Conservation (phyloP, 2,797 vertebrate species). For the Chrysolophus pictus region DNA sequence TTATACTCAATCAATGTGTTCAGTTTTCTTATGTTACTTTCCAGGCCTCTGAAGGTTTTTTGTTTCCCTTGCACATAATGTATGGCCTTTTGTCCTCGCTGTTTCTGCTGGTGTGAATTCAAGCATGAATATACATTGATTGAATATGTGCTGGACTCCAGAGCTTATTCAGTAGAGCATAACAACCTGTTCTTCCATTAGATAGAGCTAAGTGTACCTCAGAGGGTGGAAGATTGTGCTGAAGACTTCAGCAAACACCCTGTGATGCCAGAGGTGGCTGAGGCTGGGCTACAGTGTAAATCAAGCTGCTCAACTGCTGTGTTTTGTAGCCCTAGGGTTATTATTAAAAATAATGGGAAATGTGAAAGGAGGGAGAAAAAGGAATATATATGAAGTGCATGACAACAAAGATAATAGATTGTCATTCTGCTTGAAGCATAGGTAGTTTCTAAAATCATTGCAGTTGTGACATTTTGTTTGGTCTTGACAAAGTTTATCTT, state of each 20-base stretch:
- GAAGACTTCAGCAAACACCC: not conserved
- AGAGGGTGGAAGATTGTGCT: not conserved
- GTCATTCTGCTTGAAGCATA: not conserved
- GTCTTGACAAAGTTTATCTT: constrained; percentile 43
- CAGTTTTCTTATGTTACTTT: not conserved
- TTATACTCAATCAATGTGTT: not conserved
- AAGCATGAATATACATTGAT: not conserved
- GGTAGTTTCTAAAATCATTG: constrained; percentile 4
- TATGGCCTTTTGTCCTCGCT: not conserved
- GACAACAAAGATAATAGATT: not conserved
- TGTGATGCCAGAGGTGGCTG: not conserved
- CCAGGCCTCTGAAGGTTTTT: not conserved
- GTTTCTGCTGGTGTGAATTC: constrained; percentile 31
- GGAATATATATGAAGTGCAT: not conserved
- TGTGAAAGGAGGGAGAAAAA: not conserved
- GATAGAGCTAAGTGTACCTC: not conserved
- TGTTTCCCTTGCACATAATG: not conserved
- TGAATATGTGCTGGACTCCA: not conserved
- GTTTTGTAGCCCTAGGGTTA: not conserved
- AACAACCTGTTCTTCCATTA: not conserved
- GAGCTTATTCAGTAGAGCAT: not conserved
- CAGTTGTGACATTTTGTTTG: constrained; percentile 53
- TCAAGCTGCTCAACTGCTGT: not conserved
- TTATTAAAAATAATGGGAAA: not conserved
- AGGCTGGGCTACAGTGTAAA: not conserved